Conservation (phyloP, 1,140 invertebrate species). For the Achroia grisella region DNA sequence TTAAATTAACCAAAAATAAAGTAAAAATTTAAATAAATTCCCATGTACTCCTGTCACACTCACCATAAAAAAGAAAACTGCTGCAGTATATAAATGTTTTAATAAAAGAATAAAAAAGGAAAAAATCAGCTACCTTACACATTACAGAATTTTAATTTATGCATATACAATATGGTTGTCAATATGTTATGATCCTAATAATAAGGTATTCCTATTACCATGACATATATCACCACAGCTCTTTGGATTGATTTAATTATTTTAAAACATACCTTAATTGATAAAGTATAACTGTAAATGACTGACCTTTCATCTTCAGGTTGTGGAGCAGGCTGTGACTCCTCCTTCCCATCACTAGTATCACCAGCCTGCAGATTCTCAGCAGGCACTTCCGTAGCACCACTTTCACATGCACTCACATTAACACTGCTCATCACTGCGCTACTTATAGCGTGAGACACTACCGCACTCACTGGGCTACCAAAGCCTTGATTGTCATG, state of each 20-base stretch:
- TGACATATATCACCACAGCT: too few relatives aligned
- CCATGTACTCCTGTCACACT: too few relatives aligned
- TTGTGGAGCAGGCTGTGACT: constrained; percentile 47
- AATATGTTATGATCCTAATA: too few relatives aligned
- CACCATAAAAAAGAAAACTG: too few relatives aligned
- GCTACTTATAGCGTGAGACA: constrained; percentile 66
- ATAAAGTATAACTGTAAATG: constrained; percentile 1
- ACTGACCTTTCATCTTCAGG: constrained; percentile 80
- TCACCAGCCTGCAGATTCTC: constrained; percentile 53
- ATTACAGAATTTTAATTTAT: too few relatives aligned
- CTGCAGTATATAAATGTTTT: too few relatives aligned
- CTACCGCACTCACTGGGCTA: constrained; percentile 69
- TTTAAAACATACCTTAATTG: background rate
- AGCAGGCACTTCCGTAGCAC: constrained; percentile 48
- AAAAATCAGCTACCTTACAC: too few relatives aligned
- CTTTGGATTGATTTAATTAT: background rate
- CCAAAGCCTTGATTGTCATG: constrained; percentile 69
- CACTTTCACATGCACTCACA: constrained; percentile 64
- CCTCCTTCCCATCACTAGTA: constrained; percentile 62
- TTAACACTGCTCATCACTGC: constrained; percentile 65
- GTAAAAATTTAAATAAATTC: too few relatives aligned
- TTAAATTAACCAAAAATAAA: too few relatives aligned
- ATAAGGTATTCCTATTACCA: too few relatives aligned
- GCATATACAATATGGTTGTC: too few relatives aligned
- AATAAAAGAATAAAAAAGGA: too few relatives aligned